These are phyloP conservation scores for Sinocyclocheilus rhinocerous DNA, from an alignment of 2,113 vertebrate genomes.

Conservation along the genomic window DNA sequence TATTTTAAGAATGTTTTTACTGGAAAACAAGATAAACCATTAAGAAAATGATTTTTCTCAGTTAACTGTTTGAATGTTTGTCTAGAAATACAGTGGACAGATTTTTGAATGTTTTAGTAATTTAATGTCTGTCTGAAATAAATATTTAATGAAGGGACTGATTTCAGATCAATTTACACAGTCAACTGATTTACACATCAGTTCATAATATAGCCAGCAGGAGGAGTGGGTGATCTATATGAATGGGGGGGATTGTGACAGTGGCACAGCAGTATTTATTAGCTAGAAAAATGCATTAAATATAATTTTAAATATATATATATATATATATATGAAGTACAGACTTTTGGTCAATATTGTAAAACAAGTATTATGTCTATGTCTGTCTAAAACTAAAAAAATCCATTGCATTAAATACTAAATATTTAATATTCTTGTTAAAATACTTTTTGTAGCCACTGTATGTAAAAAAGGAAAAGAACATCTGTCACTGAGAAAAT, in stretches of 20 bases:
- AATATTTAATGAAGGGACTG: background rate
- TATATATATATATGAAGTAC: no score
- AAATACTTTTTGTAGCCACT: background rate
- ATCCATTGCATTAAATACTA: background rate
- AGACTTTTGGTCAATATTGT: no score
- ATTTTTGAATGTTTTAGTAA: background rate
- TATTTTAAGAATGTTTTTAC: background rate
- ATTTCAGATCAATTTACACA: slow-evolving; percentile 11
- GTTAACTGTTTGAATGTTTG: background rate
- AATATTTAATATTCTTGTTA: background rate
- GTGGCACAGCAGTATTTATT: background rate
- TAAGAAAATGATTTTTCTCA: background rate
- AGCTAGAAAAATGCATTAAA: background rate
- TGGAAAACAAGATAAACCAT: background rate
- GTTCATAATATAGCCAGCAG: slow-evolving; percentile 37
- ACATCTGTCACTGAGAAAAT: background rate
- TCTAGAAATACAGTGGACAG: background rate
- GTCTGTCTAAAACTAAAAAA: no score
- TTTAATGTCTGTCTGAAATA: slow-evolving; percentile 1
- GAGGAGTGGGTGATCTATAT: slow-evolving; percentile 15
- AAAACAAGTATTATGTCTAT: no score
- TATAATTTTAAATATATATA: background rate
- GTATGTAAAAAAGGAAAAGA: background rate
- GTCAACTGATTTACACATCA: background rate
- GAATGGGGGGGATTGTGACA: background rate